These are phyloP conservation scores for Pelosia muscerda DNA, from an alignment of 2,888 invertebrate species.

Conservation along the genomic window DNA sequence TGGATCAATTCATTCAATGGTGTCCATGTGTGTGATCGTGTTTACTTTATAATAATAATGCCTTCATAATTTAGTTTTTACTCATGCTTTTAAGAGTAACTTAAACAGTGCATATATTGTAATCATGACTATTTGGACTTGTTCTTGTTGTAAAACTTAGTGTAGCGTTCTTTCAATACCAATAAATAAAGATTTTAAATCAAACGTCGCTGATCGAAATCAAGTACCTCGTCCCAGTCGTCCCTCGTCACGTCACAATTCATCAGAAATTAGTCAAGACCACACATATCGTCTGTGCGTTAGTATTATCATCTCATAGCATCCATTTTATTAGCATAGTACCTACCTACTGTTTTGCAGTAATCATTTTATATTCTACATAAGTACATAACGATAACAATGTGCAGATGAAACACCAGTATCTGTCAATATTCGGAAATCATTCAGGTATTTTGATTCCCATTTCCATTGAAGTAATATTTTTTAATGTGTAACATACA, in stretches of 20 bases:
- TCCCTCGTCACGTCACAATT: constrained; percentile 58
- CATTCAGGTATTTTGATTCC: constrained; percentile 5
- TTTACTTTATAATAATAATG: constrained; percentile 35
- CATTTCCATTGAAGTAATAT: neutral
- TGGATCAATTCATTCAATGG: constrained; percentile 20
- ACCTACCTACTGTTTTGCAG: constrained; percentile 6
- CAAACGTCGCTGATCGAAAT: constrained; percentile 39
- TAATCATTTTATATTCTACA: neutral
- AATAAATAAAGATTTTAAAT: constrained; percentile 29
- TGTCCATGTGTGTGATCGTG: constrained; percentile 42
- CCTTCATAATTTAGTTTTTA: constrained; percentile 41
- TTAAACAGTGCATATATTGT: constrained; percentile 8
- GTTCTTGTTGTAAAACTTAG: constrained; percentile 26
- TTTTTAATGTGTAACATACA: too few relatives aligned
- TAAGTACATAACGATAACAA: constrained; percentile 1
- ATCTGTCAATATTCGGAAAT: constrained; percentile 3
- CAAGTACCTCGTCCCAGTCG: constrained; percentile 25
- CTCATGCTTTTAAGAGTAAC: constrained; percentile 25
- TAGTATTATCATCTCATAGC: constrained; percentile 37
- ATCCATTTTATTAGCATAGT: constrained; percentile 37
- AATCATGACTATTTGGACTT: constrained; percentile 33
- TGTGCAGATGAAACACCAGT: constrained; percentile 2
- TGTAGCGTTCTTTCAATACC: constrained; percentile 6
- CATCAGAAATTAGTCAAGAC: constrained; percentile 61
- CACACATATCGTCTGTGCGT: constrained; percentile 47